Conservation (phyloP, 2,113 vertebrate species). For the pig (Sus scrofa) region T2T-Sscrofa CM000813.6:123079501-123080000, state of each 20-base stretch:
- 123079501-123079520: slow-evolving; percentile 61
- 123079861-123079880: slow-evolving; percentile 84
- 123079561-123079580: not conserved
- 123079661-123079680: slow-evolving; percentile 49
- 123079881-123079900: slow-evolving; percentile 81
- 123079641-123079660: slow-evolving; percentile 49
- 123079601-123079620: slow-evolving; percentile 40
- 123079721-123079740: slow-evolving; percentile 73
- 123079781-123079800: slow-evolving; percentile 84
- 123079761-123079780: slow-evolving; percentile 83
- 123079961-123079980: slow-evolving; percentile 1
- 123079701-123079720: slow-evolving; percentile 40
- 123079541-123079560: slow-evolving; percentile 51
- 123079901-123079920: slow-evolving; percentile 76
- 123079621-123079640: slow-evolving; percentile 46
- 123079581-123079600: slow-evolving; percentile 38
- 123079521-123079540: slow-evolving; percentile 59
- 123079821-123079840: slow-evolving; percentile 85
- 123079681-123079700: slow-evolving; percentile 44
- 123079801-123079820: slow-evolving; percentile 85
- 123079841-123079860: slow-evolving; percentile 88
- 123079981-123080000: not conserved
- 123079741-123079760: slow-evolving; percentile 78
- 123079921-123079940: slow-evolving; percentile 82
- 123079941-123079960: slow-evolving; percentile 79